These are phyloP conservation scores for Oxycera nigricornis DNA, from an alignment of 2,888 invertebrate species.

Conservation along the genomic window DNA sequence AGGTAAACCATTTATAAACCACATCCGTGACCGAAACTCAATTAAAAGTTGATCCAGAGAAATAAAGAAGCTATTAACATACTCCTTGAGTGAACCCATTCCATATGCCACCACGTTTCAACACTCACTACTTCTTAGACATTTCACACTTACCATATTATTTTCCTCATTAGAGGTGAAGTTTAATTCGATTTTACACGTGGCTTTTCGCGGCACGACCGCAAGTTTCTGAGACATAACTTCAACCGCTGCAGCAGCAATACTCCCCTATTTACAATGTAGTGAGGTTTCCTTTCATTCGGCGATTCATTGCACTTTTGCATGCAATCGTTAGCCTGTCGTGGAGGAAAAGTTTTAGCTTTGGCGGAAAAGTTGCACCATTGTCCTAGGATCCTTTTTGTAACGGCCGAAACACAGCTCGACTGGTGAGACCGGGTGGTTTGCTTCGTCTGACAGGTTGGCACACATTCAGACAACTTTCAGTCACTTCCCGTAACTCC, in stretches of 20 bases:
- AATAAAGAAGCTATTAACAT: neutral
- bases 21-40: neutral
- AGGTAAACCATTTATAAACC: no score
- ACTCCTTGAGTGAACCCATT: neutral
- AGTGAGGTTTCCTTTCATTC: neutral
- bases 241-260: slow-evolving; percentile 7
- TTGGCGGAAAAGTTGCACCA: slow-evolving; percentile 19
- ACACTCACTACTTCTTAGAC: neutral
- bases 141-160: neutral
- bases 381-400: neutral
- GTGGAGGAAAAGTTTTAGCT: neutral
- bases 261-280: neutral
- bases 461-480: slow-evolving; percentile 2
- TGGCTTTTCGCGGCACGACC: neutral
- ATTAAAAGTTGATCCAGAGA: neutral
- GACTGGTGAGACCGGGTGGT: neutral
- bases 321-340: slow-evolving; percentile 12
- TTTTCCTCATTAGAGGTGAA: neutral
- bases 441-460: neutral
- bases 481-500: neutral
- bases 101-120: neutral
- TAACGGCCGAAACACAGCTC: neutral
- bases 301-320: slow-evolving; percentile 24
- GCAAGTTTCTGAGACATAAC: neutral
- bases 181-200: neutral